phyloP scores from a whole-genome alignment of 2,888 invertebrate species.

The Latheticus oryzae region DNA sequence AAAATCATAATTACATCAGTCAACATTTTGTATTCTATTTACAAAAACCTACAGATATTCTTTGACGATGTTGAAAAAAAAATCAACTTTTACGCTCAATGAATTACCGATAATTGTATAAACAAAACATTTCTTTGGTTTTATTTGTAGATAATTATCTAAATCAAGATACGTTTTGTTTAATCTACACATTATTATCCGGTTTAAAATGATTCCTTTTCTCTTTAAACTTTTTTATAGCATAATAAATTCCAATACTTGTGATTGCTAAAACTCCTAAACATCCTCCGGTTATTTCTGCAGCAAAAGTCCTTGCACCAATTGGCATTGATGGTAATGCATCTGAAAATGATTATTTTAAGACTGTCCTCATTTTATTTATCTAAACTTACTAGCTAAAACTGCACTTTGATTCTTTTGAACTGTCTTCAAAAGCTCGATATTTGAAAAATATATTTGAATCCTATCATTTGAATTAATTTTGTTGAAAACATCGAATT shows the following conservation, averaged over 20 bases:
- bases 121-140: slow-evolving; percentile 13
- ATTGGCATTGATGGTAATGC: neutral
- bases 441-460: slow-evolving; percentile 41
- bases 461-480: slow-evolving; percentile 37
- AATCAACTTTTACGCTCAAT: no score
- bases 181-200: slow-evolving; percentile 2
- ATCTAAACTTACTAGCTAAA: neutral
- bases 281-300: slow-evolving; percentile 20
- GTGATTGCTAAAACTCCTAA: slow-evolving; percentile 6
- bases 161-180: slow-evolving; percentile 4
- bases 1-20: slow-evolving; percentile 6
- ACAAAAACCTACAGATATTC: neutral
- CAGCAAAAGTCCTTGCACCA: neutral
- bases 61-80: no score
- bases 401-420: neutral
- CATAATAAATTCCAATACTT: slow-evolving; percentile 2
- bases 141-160: slow-evolving; percentile 3
- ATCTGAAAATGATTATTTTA: slow-evolving; percentile 2
- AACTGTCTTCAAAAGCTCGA: slow-evolving; percentile 30
- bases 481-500: slow-evolving; percentile 15
- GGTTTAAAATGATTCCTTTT: slow-evolving; percentile 20
- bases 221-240: slow-evolving; percentile 5
- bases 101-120: slow-evolving; percentile 2
- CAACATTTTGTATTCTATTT: neutral
- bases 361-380: neutral